phyloP scores from a whole-genome alignment of 2,888 invertebrate genomes.

The Drosophila merina region DNA sequence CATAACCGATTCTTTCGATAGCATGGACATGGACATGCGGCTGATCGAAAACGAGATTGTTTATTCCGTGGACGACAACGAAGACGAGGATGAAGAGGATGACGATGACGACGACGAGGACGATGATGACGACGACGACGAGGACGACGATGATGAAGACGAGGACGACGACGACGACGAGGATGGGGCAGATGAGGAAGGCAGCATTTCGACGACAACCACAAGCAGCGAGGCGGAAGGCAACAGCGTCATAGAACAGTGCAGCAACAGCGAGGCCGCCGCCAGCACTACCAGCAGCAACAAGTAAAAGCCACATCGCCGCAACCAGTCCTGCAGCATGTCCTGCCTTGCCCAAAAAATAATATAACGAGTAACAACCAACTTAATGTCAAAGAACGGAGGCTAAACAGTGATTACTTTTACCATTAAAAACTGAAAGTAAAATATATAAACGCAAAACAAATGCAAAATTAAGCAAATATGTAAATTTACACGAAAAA shows the following conservation, averaged over 20 bases:
- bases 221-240: slow-evolving; percentile 76
- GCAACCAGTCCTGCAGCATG: slow-evolving; percentile 14
- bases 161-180: slow-evolving; percentile 57
- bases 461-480: slow-evolving; percentile 32
- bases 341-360: slow-evolving; percentile 56
- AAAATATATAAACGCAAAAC: slow-evolving; percentile 17
- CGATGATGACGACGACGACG: slow-evolving; percentile 59
- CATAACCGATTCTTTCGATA: slow-evolving; percentile 68
- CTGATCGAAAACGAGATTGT: slow-evolving; percentile 63
- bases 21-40: slow-evolving; percentile 69
- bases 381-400: slow-evolving; percentile 77
- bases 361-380: slow-evolving; percentile 49
- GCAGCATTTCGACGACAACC: slow-evolving; percentile 66
- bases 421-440: slow-evolving; percentile 40
- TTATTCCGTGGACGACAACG: slow-evolving; percentile 63
- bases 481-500: slow-evolving; percentile 27
- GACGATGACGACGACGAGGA: slow-evolving; percentile 49
- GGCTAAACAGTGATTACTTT: slow-evolving; percentile 77
- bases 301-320: slow-evolving; percentile 31
- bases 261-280: slow-evolving; percentile 66
- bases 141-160: slow-evolving; percentile 44
- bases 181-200: slow-evolving; percentile 53
- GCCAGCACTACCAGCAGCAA: slow-evolving; percentile 38
- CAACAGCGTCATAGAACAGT: slow-evolving; percentile 79
- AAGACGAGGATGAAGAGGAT: slow-evolving; percentile 52